phyloP scores from a whole-genome alignment of 2,888 invertebrate species.

The Cremastobaeus sp. region DNA sequence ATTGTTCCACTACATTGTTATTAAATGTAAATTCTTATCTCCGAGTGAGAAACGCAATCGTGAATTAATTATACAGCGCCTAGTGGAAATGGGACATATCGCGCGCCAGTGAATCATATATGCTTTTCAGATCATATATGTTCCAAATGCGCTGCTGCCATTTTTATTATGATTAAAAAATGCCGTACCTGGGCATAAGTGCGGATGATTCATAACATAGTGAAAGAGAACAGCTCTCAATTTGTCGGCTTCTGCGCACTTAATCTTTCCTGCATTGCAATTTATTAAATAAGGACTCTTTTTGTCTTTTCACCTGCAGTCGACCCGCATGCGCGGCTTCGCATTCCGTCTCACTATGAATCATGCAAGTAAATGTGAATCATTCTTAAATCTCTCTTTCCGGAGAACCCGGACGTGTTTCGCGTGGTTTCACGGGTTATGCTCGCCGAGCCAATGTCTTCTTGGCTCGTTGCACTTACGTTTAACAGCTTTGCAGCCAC shows the following conservation, averaged over 20 bases:
- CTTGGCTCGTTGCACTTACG: conserved; percentile 59
- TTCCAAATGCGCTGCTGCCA: too few species aligned
- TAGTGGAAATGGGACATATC: too few species aligned
- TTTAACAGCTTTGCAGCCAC: conserved; percentile 50
- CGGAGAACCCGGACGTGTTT: conserved; percentile 62
- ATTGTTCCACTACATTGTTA: too few species aligned
- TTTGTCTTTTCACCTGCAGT: conserved; percentile 59
- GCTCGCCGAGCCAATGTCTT: conserved; percentile 54
- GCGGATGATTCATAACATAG: conserved; percentile 18
- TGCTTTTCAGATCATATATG: too few species aligned
- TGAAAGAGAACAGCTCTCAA: conserved; percentile 17
- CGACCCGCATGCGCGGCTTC: conserved; percentile 43
- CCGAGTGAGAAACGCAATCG: too few species aligned
- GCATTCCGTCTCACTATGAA: conserved; percentile 59
- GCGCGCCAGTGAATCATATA: too few species aligned
- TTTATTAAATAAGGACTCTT: conserved; percentile 53
- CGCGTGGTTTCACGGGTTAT: conserved; percentile 58
- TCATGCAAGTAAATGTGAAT: conserved; percentile 59
- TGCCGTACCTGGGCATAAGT: too few species aligned
- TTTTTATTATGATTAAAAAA: too few species aligned
- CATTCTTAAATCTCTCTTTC: conserved; percentile 59
- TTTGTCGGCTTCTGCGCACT: conserved; percentile 35
- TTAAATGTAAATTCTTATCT: too few species aligned
- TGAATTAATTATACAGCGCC: too few species aligned
- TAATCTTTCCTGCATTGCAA: conserved; percentile 24